Conservation (phyloP, 2,113 vertebrate genomes). For the Spea multiplicata region DNA sequence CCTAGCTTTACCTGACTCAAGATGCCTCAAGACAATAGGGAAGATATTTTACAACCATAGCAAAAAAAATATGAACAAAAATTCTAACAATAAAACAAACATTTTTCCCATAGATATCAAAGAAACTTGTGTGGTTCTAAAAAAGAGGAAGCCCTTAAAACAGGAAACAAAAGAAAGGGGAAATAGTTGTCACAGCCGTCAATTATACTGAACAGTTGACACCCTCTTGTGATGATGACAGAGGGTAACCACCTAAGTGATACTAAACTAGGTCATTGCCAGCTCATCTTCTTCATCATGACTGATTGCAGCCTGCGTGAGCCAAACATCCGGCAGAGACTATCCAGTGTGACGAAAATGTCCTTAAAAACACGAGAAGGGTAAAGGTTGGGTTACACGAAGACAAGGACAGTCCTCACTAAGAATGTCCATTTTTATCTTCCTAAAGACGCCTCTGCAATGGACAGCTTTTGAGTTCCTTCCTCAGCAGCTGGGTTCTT, state of each 20-base stretch:
- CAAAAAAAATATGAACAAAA: no score
- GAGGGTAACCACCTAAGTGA: neutral
- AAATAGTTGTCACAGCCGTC: neutral
- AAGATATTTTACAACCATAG: no score
- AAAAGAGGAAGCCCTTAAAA: neutral
- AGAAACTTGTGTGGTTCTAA: conserved; percentile 4
- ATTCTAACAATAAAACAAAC: no score
- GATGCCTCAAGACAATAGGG: no score
- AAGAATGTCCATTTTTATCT: no score
- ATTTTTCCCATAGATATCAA: neutral
- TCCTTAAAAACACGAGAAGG: neutral
- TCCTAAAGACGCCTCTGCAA: no score
- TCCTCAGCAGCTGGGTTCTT: no score
- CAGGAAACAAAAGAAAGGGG: conserved; percentile 28
- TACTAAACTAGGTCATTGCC: neutral
- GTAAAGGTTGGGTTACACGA: neutral
- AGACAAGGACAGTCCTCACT: no score
- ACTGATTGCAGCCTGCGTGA: neutral
- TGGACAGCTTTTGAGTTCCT: no score
- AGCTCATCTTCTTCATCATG: neutral
- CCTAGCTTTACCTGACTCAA: no score
- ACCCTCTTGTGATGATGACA: neutral
- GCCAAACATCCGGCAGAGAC: neutral
- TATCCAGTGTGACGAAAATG: neutral
- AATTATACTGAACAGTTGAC: neutral